Conservation (phyloP, 2,888 invertebrate genomes). For the Cephonodes hylas region DNA sequence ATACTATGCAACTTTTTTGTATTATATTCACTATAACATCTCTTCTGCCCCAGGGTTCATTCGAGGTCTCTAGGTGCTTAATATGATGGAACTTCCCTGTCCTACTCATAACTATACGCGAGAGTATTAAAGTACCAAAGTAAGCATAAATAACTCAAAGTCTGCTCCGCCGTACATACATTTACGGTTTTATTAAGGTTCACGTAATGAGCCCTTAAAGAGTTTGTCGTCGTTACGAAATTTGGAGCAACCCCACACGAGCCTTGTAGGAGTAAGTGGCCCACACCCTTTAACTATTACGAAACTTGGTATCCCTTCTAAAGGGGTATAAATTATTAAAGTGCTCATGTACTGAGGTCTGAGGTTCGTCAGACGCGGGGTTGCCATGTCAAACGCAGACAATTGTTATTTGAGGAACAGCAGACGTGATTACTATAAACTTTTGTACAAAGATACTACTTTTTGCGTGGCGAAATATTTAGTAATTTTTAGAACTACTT, state of each 20-base stretch:
- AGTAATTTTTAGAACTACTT: too few relatives aligned
- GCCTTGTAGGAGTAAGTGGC: constrained; percentile 15
- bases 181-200: constrained; percentile 18
- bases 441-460: too few relatives aligned
- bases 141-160: constrained; percentile 13
- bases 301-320: constrained; percentile 23
- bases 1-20: too few relatives aligned
- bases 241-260: constrained; percentile 20
- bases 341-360: constrained; percentile 14
- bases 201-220: constrained; percentile 20
- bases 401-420: not conserved
- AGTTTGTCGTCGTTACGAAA: constrained; percentile 16
- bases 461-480: too few relatives aligned
- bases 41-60: not conserved
- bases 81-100: not conserved
- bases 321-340: constrained; percentile 33
- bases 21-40: not conserved
- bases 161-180: constrained; percentile 2
- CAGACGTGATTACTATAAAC: not conserved
- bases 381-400: not conserved
- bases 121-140: constrained; percentile 11
- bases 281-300: constrained; percentile 25
- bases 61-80: not conserved
- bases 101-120: constrained; percentile 2
- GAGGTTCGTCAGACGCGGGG: constrained; percentile 8